These are phyloP conservation scores for Vollenhovia emeryi DNA, from an alignment of 1,140 invertebrate genomes.

Conservation along the genomic window DNA sequence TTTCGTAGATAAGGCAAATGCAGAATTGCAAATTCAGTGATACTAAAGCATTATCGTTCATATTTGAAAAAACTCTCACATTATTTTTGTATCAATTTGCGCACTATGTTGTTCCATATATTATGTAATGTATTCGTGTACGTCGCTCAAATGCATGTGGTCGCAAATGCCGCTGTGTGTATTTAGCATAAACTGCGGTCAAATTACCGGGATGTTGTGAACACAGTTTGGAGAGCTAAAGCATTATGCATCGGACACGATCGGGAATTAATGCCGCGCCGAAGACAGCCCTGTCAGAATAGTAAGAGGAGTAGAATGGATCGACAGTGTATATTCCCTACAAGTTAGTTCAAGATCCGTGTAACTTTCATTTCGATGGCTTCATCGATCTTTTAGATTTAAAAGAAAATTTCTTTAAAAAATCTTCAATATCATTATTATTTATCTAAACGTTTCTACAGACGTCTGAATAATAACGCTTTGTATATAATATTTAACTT, in stretches of 20 bases:
- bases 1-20: no score
- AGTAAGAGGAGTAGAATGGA: not conserved
- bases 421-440: not conserved
- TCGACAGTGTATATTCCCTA: not conserved
- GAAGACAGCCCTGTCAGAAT: not conserved
- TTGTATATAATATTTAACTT: not conserved
- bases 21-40: no score
- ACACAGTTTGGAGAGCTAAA: not conserved
- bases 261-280: not conserved
- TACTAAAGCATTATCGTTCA: not conserved
- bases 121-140: not conserved
- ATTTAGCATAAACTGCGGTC: constrained; percentile 17
- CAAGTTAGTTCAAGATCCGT: not conserved
- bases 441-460: not conserved
- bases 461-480: not conserved
- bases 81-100: not conserved
- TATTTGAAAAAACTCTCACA: not conserved
- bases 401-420: not conserved
- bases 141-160: not conserved
- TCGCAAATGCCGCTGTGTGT: not conserved
- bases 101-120: not conserved
- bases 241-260: not conserved
- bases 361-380: not conserved
- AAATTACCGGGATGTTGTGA: not conserved
- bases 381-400: not conserved